Evolutionary conservation across 2,888 invertebrate genomes (phyloP), one percentile per base, ranked within the genome.

Genomic region (Clanis bilineata): DNA sequence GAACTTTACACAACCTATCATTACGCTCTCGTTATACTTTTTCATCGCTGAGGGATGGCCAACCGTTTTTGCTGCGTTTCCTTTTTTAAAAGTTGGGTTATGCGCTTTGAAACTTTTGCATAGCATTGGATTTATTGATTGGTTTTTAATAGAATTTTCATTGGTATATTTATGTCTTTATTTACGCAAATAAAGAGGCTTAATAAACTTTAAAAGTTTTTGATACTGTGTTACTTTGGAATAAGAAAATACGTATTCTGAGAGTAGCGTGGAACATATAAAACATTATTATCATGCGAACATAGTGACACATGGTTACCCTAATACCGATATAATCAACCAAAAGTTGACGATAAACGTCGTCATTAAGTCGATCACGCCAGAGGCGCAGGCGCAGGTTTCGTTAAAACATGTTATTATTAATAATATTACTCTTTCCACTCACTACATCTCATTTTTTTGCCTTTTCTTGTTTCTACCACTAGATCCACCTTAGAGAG

Each of bases 1-100:
- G 91, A 92, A 92, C 85, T 88, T 82, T 79, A 79, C 86, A 70
- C 82, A 88, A 86, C 90, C 91, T 85, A 90, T 91, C 86, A 91
- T 91, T 91, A 91, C 79, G 74, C 76, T 83, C 85, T 85, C 80
- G 84, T 85, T 90, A 83, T 87, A 85, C 84, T 88, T 90, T 88
- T 90, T 89, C 51, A 83, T 76, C 75, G 67, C 67, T 67, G 81
- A 80, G 88, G 64, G 72, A 77, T 80, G 67, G 76, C 70, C 82
- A 86, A 87, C 88, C 63, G 71, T 83, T 72, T 39, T 58, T 58
- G 45, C 23, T 23, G 18, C 55, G 32, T 56, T 23, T 32, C 3
- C 32, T 38, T 39, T 36, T 55, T 38, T 21, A 15, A 32, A 23
- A 6, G 32, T 43, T n/a, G 25, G 21, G 3, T 18, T 15, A 43